Evolutionary conservation across 2,797 vertebrate genomes (phyloP), one percentile per base, ranked within the genome.

Genomic region (Moxostoma hubbsi): DNA sequence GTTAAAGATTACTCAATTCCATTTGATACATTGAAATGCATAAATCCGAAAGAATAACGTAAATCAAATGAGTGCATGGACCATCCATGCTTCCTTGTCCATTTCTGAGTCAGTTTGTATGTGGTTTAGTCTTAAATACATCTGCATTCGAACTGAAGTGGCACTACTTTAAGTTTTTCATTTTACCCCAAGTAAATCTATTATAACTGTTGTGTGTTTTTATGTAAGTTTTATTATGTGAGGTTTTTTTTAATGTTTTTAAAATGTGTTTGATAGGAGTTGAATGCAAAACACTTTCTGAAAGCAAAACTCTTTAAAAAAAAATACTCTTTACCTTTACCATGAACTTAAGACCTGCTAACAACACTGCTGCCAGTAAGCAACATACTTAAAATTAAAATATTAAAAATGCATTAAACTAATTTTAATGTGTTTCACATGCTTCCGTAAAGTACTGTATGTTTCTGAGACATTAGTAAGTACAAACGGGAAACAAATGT

Each of bases 111-210:
- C 15, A 3, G 59, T 70, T 51, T 45, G 66, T 53, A 43, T 62
- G 11, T 8, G 12, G 51, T 47, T 36, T 46, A 50, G 59, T 55
- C 18, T 62, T 70, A 54, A 64, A 55, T 46, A 50, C 47, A 66
- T 79, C 66, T 68, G 43, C 61, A 78, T 65, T 79, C 55, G 65
- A 46, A 75, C 24, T 68, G 68, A 61, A 75, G 24, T 58, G 46
- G 47, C 51, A 65, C 15, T 47, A 7, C 62, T 75, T 68, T 78
- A 76, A 36, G 36, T 36, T 36, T 36, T 36, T 4, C 36, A 36
- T 36, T 36, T 36, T 36, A 36, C 3, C 36, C 36, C 36, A n/a
- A 71, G 11, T 58, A 77, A 47, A 77, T 77, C 73, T 77, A 78
- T 61, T 78, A 36, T 62, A 13, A 58, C 58, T 53, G 72, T 11